Percentiles rank a stretch among this genome's conserved stretches.
Evolutionary conservation across 2,797 vertebrate genomes (phyloP).

Genomic region (Hyperoplus lanceolatus): DNA sequence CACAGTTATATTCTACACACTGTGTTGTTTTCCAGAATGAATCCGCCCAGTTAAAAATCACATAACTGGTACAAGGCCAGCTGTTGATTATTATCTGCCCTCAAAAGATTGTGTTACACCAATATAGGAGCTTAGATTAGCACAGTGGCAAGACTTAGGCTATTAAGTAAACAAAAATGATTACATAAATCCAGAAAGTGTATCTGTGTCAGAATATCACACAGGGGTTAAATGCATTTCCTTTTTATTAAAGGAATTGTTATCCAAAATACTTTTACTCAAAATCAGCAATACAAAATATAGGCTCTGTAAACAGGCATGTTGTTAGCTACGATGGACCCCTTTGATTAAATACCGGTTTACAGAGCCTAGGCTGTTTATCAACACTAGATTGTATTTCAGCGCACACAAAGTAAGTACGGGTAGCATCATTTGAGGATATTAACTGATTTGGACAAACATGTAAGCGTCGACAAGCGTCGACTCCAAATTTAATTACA

Average conservation of each 20-base stretch:
- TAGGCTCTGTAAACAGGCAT: too few species aligned
- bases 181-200: slow-evolving; percentile 13
- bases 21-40: neutral
- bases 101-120: slow-evolving; percentile 24
- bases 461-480: too few species aligned
- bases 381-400: too few species aligned
- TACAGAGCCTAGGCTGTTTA: too few species aligned
- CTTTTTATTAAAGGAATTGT: neutral
- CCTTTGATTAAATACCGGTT: too few species aligned
- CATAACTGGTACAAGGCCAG: neutral
- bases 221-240: neutral
- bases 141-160: slow-evolving; percentile 7
- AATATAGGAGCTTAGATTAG: slow-evolving; percentile 36
- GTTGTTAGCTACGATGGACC: too few species aligned
- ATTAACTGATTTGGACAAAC: too few species aligned
- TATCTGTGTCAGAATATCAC: neutral
- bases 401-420: too few species aligned
- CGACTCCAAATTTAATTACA: neutral
- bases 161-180: neutral
- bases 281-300: too few species aligned
- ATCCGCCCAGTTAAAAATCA: slow-evolving; percentile 1
- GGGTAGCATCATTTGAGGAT: too few species aligned
- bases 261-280: neutral
- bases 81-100: slow-evolving; percentile 13
- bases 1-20: neutral